Evolutionary conservation across 2,797 vertebrate species (phyloP), one percentile per base, ranked within the genome.

Genomic region (Lophura swinhoii): DNA sequence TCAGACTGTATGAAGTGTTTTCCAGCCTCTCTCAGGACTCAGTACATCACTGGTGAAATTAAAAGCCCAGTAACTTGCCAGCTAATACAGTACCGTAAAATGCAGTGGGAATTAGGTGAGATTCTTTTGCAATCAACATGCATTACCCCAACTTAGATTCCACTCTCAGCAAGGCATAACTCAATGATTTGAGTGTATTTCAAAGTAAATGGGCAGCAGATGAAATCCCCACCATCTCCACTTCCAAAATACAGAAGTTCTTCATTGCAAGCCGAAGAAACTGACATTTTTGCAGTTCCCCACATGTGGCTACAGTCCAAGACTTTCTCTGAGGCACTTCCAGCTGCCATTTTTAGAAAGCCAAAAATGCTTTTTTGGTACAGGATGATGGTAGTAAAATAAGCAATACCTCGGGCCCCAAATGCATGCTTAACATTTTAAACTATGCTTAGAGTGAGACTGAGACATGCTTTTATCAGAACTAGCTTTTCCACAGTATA

Each of bases 331-430:
- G 59, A 88, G 88, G 55, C 44, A 20, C 53, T 87, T 93, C 67
- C 91, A 94, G 73, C 60, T 93, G 82, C 91, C 93, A 88, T 96
- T 68, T 95, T 93, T 87, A 94, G 76, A 87, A 91, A 79, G 76
- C 73, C 48, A 82, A 91, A 93, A 91, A 83, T 43, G n/a, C 31
- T 90, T 31, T 92, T 87, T 81, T 77, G 90, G 82, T 94, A 48
- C 56, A 69, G 59, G 68, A 66, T 93, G 82, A 33, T 76, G 92
- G 88, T 73, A 93, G 55, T 89, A 91, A 89, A 68, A 93, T 82
- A 93, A 93, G 91, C 79, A 87, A 63, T 91, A 93, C 70, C 64
- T 91, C 35, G 15, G 56, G 41, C 58, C 58, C 64, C 82, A 94
- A 85, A 82, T 56, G 68, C 53, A 58, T 60, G 56, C 74, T 75